A percentile compares a stretch with the other conserved stretches of the same genome.
Conservation (phyloP, 2,888 invertebrate genomes). For the Cerastis leucographa region DNA sequence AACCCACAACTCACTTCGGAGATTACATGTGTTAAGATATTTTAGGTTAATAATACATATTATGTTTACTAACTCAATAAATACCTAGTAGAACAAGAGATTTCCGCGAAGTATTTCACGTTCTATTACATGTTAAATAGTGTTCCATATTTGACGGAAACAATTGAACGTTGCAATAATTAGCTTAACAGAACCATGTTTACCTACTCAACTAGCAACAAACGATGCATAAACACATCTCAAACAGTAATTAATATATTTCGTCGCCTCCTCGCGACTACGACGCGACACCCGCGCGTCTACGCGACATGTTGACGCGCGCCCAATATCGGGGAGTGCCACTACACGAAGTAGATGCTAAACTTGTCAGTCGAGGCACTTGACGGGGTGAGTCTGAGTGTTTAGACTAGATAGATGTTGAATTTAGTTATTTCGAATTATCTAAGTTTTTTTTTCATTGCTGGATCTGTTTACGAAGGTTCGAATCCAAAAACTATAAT, state of each 20-base stretch:
- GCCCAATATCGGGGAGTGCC: slow-evolving; percentile 35
- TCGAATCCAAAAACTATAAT: no score
- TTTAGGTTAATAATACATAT: background rate
- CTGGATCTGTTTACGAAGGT: background rate
- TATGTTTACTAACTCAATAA: background rate
- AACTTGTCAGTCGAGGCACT: slow-evolving; percentile 26
- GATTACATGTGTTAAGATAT: background rate
- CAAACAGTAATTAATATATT: slow-evolving; percentile 47
- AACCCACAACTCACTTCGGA: background rate
- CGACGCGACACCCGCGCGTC: slow-evolving; percentile 10
- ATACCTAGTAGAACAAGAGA: background rate
- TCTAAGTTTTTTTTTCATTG: background rate
- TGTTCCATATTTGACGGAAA: background rate
- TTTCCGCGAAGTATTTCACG: background rate
- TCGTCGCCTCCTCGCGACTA: background rate
- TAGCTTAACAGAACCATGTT: background rate
- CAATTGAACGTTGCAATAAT: background rate
- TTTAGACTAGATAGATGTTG: slow-evolving; percentile 1
- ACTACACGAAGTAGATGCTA: slow-evolving; percentile 39
- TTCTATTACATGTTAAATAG: background rate
- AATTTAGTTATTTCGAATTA: background rate
- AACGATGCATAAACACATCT: slow-evolving; percentile 17
- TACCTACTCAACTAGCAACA: background rate
- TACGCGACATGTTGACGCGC: slow-evolving; percentile 26
- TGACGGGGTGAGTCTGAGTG: slow-evolving; percentile 5